Evolutionary conservation across 2,888 invertebrate species (phyloP).

Genomic region (Sinotaia quadrata): DNA sequence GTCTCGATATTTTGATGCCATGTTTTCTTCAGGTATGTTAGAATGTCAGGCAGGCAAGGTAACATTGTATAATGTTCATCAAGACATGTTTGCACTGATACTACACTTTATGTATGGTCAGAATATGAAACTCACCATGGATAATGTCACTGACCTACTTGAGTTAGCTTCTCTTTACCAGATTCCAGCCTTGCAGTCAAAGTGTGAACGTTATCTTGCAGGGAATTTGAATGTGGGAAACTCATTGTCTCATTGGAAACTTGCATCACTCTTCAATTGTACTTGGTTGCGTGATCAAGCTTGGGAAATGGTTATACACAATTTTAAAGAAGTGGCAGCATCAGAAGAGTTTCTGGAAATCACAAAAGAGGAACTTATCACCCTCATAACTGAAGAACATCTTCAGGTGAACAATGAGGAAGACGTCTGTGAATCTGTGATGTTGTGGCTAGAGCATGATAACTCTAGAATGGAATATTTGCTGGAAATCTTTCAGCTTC

Average conservation of each 20-base stretch:
- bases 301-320: conserved; percentile 70
- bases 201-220: conserved; percentile 85
- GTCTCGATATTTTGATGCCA: conserved; percentile 62
- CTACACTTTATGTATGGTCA: conserved; percentile 89
- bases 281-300: conserved; percentile 72
- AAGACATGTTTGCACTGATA: conserved; percentile 83
- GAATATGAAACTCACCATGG: conserved; percentile 79
- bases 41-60: conserved; percentile 59
- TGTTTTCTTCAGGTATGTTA: conserved; percentile 63
- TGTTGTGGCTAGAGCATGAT: conserved; percentile 73
- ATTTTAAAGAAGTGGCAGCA: conserved; percentile 56
- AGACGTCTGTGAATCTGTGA: conserved; percentile 73
- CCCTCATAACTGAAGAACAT: conserved; percentile 73
- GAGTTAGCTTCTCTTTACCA: conserved; percentile 89
- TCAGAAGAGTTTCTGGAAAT: conserved; percentile 71
- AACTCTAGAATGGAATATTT: conserved; percentile 73
- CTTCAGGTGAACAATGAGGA: conserved; percentile 74
- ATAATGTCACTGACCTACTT: conserved; percentile 82
- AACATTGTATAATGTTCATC: conserved; percentile 75
- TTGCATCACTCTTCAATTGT: conserved; percentile 75
- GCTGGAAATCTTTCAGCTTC: conserved; percentile 71
- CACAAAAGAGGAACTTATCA: conserved; percentile 72
- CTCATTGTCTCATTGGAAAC: conserved; percentile 75
- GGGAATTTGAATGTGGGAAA: conserved; percentile 80
- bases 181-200: conserved; percentile 83